Conservation (phyloP, 2,888 invertebrate genomes). For the Baronia brevicornis region DNA sequence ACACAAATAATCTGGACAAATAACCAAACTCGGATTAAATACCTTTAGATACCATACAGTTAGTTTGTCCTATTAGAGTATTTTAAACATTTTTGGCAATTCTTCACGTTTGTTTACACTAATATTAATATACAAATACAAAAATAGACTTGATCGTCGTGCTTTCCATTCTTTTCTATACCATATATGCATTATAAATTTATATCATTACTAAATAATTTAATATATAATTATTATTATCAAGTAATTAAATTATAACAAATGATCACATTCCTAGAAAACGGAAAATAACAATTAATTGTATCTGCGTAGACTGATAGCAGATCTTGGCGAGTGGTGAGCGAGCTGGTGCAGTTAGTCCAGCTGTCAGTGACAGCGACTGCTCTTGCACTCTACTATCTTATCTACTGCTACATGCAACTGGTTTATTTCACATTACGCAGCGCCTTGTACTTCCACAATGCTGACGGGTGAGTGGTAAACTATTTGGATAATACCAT, state of each 20-base stretch:
- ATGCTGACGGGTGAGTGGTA: constrained; percentile 54
- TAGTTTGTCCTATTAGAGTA: no score
- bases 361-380: constrained; percentile 55
- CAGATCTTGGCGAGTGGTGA: constrained; percentile 31
- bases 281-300: not conserved
- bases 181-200: no score
- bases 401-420: constrained; percentile 65
- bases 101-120: no score
- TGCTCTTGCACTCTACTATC: constrained; percentile 56
- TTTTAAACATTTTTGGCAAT: no score
- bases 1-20: no score
- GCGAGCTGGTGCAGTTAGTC: constrained; percentile 42
- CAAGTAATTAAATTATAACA: not conserved
- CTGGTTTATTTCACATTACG: constrained; percentile 51
- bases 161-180: no score
- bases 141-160: no score
- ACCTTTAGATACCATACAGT: no score
- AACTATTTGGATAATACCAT: not conserved
- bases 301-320: constrained; percentile 9
- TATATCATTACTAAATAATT: no score
- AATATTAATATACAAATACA: no score
- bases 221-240: no score
- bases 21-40: no score
- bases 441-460: constrained; percentile 55
- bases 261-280: not conserved